Base-by-base conservation (phyloP, 2,888 invertebrate genomes). In the Hyposoter dolosus region DNA sequence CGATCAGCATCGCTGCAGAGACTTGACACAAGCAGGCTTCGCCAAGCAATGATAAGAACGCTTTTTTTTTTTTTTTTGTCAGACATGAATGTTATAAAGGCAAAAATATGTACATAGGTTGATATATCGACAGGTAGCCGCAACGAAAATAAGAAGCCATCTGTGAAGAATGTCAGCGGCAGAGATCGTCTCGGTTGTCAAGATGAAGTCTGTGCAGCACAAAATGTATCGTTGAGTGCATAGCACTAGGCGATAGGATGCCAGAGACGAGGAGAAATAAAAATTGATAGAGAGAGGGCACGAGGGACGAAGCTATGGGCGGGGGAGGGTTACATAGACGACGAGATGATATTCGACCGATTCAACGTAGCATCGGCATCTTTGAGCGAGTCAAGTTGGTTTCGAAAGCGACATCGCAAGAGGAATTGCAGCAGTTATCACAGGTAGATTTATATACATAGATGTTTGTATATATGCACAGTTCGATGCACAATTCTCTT, bases 171-270 rank as follows among this genome's bases (percentile, higher is more conserved):
- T 80, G 83, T 80, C 83, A 72, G 35, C 83, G 78, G 74, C 82
- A 81, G 77, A 86, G 77, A 84, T 75, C 77, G 77, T 80, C 76
- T 80, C 40, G 56, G 72, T 78, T 68, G 81, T 77, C 76, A 69
- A 68, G 40, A 47, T 75, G 72, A 12, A 76, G 45, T 47, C 50
- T 83, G 78, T 72, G 72, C 83, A 65, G 32, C 56, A 50, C 17
- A 53, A 56, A 68, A 68, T 68, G 76, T 77, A 78, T 81, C 81
- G 71, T 47, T 50, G 80, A 47, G n/a, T 23, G 40, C 32, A n/a
- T 47, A 72, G 63, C 32, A 47, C n/a, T 43, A 19, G 43, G 9
- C 40, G 50, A 45, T 60, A 60, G 43, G 45, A 35, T 17, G 17
- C 17, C 45, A 19, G 72, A n/a, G 50, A 72, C 19, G 72, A 19